Percentiles rank a stretch among this genome's conserved stretches.
Conservation (phyloP, 1,140 invertebrate species). For the Drepana arcuata region DNA sequence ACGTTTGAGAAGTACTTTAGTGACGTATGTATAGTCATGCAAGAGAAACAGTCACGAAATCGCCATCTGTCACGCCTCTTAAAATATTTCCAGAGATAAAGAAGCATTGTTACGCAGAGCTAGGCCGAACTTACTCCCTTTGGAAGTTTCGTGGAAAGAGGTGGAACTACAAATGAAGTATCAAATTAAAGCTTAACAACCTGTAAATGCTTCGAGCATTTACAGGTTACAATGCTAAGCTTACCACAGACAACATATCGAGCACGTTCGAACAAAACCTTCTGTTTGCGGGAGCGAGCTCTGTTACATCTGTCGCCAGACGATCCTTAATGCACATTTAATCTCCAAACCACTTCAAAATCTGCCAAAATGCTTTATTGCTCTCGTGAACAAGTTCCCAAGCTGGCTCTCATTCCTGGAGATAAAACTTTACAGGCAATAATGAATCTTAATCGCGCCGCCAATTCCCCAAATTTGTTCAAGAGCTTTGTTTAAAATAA, state of each 20-base stretch:
- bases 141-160: too few species aligned
- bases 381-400: constrained; percentile 37
- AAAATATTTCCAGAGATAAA: too few species aligned
- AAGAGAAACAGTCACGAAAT: too few species aligned
- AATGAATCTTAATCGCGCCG: constrained; percentile 62
- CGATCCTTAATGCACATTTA: constrained; percentile 57
- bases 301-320: constrained; percentile 48
- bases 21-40: too few species aligned
- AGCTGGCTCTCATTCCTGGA: constrained; percentile 34
- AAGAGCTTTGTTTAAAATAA: constrained; percentile 53
- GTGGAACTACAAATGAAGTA: too few species aligned
- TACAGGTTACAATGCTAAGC: too few species aligned
- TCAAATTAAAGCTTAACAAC: constrained; percentile 18
- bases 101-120: too few species aligned
- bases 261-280: constrained; percentile 10
- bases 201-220: constrained; percentile 17
- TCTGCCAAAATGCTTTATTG: constrained; percentile 66
- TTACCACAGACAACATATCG: constrained; percentile 8
- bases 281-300: constrained; percentile 1
- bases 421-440: constrained; percentile 65
- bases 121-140: too few species aligned
- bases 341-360: constrained; percentile 57
- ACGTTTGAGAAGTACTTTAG: too few species aligned
- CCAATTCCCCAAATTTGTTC: constrained; percentile 56
- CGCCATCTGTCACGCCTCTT: too few species aligned